These are phyloP conservation scores for Amitus sp. DNA, from an alignment of 2,888 invertebrate genomes.

Conservation along the genomic window DNA sequence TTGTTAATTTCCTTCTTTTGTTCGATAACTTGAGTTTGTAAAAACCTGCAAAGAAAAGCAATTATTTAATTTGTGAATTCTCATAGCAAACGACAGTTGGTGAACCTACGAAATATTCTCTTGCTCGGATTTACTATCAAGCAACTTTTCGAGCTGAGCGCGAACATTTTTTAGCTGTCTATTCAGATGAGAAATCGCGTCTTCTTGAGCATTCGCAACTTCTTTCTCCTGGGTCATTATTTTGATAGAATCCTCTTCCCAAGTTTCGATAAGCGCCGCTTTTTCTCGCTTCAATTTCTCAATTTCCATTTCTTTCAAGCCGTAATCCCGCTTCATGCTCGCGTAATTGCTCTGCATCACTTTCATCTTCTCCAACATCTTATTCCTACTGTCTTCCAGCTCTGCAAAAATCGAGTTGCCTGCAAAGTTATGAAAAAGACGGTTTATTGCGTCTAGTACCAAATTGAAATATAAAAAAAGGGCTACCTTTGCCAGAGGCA, in stretches of 20 bases:
- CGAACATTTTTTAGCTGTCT: constrained; percentile 45
- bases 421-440: constrained; percentile 2
- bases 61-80: no score
- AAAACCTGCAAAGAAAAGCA: no score
- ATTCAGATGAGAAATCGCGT: constrained; percentile 49
- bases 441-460: no score
- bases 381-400: constrained; percentile 54
- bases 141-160: constrained; percentile 31
- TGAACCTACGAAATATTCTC: constrained; percentile 30
- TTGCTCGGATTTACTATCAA: constrained; percentile 14
- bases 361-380: constrained; percentile 46
- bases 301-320: constrained; percentile 47
- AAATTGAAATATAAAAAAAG: background rate
- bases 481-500: constrained; percentile 42
- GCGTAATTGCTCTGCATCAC: constrained; percentile 43
- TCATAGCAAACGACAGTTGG: no score
- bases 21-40: constrained; percentile 40
- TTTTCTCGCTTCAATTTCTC: constrained; percentile 46
- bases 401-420: constrained; percentile 61
- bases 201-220: constrained; percentile 48
- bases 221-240: constrained; percentile 43
- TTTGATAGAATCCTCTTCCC: constrained; percentile 45
- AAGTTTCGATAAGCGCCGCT: constrained; percentile 41
- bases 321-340: constrained; percentile 45
- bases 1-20: constrained; percentile 50